Base-by-base conservation (phyloP, 92 coral and sea anemone species). In the Parazoanthus darwini region DNA sequence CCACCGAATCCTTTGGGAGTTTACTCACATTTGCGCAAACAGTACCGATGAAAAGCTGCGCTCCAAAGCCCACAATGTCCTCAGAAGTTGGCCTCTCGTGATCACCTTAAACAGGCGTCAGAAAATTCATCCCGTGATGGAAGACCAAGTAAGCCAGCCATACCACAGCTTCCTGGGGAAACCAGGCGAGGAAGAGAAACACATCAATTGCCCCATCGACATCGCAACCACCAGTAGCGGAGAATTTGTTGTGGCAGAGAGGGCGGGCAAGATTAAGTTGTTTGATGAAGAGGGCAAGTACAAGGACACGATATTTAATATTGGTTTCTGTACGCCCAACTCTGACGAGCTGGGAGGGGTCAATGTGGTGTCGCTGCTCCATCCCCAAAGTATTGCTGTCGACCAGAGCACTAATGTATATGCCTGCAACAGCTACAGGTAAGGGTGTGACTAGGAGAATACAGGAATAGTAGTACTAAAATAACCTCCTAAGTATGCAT, bases 1-100 rank as follows among this genome's bases (percentile, higher is more conserved):
- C 37, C 92, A 91, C 38, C 90, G 94, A 9, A 91, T 91, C 36
- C 73, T 92, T 70, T 92, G 94, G 94, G 94, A 92, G 81, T 92
- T 86, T 77, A 44, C 89, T 50, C 94, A 92, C 68, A 85, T 91
- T 42, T 91, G 91, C 50, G 93, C 88, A 14, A 91, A 92, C 71
- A 86, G 94, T 59, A 86, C 82, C 74, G 85, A 88, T 26, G 79
- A 72, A 23, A 29, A 46, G 35, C 79, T 84, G 26, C 87, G 87
- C 22, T 10, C 9, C 46, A 44, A 84, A 71, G 79, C 87, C 29
- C 78, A 84, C 79, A 84, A 84, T 22, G 85, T 92, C 44, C 93
- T 92, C 38, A 86, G 94, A 74, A 85, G 89, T 72, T 92, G 94
- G 94, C 94, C 94, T 10, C 91, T 78, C 43, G 89, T 92, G 78